Evolutionary conservation across 2,113 vertebrate genomes (phyloP).

Genomic region (Triplophysa siluroides): DNA sequence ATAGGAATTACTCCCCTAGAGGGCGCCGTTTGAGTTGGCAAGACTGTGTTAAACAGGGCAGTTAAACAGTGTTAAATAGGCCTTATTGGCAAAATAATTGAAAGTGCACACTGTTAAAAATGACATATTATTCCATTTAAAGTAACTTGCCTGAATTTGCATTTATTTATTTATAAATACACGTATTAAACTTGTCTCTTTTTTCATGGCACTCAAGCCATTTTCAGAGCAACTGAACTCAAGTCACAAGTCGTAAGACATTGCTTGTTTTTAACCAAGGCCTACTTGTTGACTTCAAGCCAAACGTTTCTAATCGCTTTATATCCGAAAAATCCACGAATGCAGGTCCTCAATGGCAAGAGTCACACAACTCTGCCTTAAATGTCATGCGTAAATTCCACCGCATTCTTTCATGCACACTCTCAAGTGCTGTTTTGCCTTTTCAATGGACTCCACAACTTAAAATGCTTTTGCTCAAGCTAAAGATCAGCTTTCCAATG

Average conservation of each 20-base stretch:
- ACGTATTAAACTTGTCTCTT: too few relatives aligned
- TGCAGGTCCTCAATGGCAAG: slow-evolving; percentile 36
- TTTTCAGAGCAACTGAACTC: neutral
- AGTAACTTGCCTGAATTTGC: too few relatives aligned
- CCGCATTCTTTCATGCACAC: slow-evolving; percentile 62
- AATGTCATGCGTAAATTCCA: slow-evolving; percentile 60
- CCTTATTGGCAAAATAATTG: too few relatives aligned
- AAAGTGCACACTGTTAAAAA: too few relatives aligned
- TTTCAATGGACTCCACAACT: slow-evolving; percentile 56
- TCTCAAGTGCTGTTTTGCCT: slow-evolving; percentile 66
- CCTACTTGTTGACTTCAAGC: slow-evolving; percentile 17
- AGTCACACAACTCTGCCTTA: slow-evolving; percentile 55
- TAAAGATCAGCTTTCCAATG: slow-evolving; percentile 58
- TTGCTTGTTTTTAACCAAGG: slow-evolving; percentile 23
- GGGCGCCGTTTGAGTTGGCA: slow-evolving; percentile 43
- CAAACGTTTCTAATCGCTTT: slow-evolving; percentile 59
- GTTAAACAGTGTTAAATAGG: too few relatives aligned
- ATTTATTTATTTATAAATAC: too few relatives aligned
- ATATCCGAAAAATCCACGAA: slow-evolving; percentile 52
- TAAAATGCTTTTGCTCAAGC: slow-evolving; percentile 37
- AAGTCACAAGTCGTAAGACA: neutral
- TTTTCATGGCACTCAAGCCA: neutral
- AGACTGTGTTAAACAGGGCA: neutral
- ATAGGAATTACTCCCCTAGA: slow-evolving; percentile 33
- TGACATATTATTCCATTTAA: too few relatives aligned